Percentiles rank a stretch among this genome's conserved stretches.
These are phyloP conservation scores for Xenus cinereus DNA, from an alignment of 2,113 vertebrate species.

Conservation along the genomic window DNA sequence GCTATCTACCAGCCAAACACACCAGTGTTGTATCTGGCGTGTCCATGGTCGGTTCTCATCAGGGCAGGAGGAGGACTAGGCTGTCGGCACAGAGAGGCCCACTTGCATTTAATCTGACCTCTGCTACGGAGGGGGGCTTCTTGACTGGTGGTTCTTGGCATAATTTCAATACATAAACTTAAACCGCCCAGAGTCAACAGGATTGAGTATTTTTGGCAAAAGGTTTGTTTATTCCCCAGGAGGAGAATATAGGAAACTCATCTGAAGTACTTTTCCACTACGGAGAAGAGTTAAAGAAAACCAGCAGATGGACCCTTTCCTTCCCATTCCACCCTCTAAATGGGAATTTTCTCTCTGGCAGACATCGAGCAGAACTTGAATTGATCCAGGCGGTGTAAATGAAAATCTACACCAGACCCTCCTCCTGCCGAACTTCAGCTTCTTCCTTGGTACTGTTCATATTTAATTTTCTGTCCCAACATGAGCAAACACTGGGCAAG, in stretches of 20 bases:
- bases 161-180: not conserved
- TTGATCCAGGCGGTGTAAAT: not conserved
- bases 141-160: not conserved
- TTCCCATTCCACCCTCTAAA: not conserved
- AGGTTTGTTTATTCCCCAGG: constrained; percentile 38
- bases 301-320: not conserved
- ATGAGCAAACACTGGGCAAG: not conserved
- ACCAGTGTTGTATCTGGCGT: not conserved
- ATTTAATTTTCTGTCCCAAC: not conserved
- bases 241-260: not conserved
- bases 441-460: not conserved
- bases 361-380: not conserved
- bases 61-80: not conserved
- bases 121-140: not conserved
- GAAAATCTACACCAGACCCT: not conserved
- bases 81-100: rapidly evolving
- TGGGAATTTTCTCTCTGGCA: not conserved
- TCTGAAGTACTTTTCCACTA: not conserved
- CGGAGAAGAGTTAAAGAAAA: not conserved
- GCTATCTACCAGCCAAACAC: not conserved
- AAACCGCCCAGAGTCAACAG: not conserved
- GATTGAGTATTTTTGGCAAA: not conserved
- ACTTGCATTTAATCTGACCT: not conserved
- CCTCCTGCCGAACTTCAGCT: rapidly evolving
- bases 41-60: not conserved